Conservation (phyloP, 2,113 vertebrate genomes). For the Salvelinus alpinus region DNA sequence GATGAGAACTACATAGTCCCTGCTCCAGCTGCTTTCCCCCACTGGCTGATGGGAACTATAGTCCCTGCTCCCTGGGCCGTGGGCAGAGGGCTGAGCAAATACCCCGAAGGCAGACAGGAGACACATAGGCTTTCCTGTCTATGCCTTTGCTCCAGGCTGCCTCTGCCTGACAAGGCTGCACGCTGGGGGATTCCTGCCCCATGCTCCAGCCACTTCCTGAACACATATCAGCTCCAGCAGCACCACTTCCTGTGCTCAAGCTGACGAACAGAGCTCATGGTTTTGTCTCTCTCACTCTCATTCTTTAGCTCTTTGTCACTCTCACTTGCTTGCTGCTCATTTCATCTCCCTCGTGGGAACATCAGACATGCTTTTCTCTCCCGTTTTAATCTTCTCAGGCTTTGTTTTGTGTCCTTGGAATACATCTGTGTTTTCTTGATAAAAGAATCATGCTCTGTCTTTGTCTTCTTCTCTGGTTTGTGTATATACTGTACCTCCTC, state of each 20-base stretch:
- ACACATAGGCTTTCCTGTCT: background rate
- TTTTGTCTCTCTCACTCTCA: background rate
- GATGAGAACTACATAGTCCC: conserved; percentile 50
- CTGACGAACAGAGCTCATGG: background rate
- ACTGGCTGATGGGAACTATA: no score
- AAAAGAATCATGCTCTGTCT: background rate
- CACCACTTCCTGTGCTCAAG: conserved; percentile 3
- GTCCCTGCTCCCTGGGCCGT: conserved; percentile 4
- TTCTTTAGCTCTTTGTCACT: no score
- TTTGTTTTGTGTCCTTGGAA: background rate
- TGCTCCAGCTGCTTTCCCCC: conserved; percentile 35
- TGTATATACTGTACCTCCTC: no score
- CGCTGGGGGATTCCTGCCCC: conserved; percentile 7
- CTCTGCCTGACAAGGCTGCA: background rate
- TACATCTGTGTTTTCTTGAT: background rate
- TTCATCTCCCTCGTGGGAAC: background rate
- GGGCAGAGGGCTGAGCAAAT: conserved; percentile 49
- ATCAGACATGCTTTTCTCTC: background rate
- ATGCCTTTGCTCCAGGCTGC: background rate
- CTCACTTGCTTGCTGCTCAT: background rate
- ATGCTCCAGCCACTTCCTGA: background rate
- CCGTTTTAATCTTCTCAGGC: background rate
- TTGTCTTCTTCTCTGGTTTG: background rate
- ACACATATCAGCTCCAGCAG: conserved; percentile 9
- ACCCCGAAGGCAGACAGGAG: conserved; percentile 45